Base-by-base conservation (phyloP, 2,797 vertebrate genomes). In the Phoxinus dragarum region DNA sequence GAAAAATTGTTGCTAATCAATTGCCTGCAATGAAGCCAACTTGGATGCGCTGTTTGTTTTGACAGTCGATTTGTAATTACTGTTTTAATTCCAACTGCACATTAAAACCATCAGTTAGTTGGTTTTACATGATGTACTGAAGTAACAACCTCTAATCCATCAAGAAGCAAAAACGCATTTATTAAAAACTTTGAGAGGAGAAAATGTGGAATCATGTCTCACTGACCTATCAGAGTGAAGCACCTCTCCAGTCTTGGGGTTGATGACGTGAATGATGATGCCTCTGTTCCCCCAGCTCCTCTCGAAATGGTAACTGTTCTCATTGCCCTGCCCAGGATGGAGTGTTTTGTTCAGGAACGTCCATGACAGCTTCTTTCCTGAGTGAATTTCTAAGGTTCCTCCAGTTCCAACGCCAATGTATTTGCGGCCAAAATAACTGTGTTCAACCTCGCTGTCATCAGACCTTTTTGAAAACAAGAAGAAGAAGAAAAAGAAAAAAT, bases 241-340 rank as follows among this genome's bases (percentile, higher is more conserved):
- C 54, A 99, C 97, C 0, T 96, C 89, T 6, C 95, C 97, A 0
- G 95, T 96, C 80, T 93, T 95, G 2, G 97, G 96, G 73, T 97
- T 93, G 12, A 99, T 95, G 31, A 97, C 89, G 0, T 99, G 98
- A 81, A 98, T 91, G 2, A 99, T 97, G 92, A 99, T 94, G 3
- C 98, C 98, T 0, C 98, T 93, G 91, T 97, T 97, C 0, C 98
- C 98, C 98, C 98, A 99, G 93, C 97, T 96, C 84, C 95, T 96
- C 88, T 98, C 95, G 2, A 98, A 98, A 87, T 93, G 94, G 82
- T 98, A 98, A 85, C 95, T 97, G 49, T 96, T 96, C 80, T 98
- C 96, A 80, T 94, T 93, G 93, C 95, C 95, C 90, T 96, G 96
- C 14, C 95, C 97, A 0, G 97, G 96, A 38, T 93, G 94, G 0